Conservation (phyloP, 2,113 vertebrate genomes). For the Apistogramma diplotaenia region DNA sequence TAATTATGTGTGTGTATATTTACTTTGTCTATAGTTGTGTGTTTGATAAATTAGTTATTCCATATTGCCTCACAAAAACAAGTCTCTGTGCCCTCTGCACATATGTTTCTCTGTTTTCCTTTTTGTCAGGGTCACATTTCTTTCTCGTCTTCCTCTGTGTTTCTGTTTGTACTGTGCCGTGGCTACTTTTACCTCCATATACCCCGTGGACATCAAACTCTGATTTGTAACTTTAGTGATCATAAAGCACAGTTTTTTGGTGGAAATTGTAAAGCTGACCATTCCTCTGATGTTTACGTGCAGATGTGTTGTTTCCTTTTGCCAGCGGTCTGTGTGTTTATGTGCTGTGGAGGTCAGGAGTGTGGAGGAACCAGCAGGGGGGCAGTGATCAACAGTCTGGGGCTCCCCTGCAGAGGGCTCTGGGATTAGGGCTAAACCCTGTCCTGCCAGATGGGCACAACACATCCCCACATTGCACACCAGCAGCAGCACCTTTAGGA, state of each 20-base stretch:
- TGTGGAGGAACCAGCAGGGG: slow-evolving; percentile 68
- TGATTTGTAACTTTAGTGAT: slow-evolving; percentile 6
- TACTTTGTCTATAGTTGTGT: slow-evolving; percentile 63
- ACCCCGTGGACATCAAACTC: slow-evolving; percentile 1
- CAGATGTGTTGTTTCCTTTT: slow-evolving; percentile 39
- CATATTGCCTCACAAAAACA: slow-evolving; percentile 55
- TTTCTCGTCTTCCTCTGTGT: slow-evolving; percentile 28
- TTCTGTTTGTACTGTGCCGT: slow-evolving; percentile 22
- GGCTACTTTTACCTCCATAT: slow-evolving; percentile 9
- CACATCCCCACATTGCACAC: slow-evolving; percentile 77
- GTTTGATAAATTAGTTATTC: slow-evolving; percentile 70
- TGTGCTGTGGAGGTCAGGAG: slow-evolving; percentile 81
- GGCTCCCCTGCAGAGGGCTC: slow-evolving; percentile 89
- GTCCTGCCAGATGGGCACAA: slow-evolving; percentile 93
- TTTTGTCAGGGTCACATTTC: slow-evolving; percentile 37
- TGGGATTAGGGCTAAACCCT: slow-evolving; percentile 95
- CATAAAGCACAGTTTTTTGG: too few species aligned
- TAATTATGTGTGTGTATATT: slow-evolving; percentile 79
- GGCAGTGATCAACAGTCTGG: slow-evolving; percentile 90
- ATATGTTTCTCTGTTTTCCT: slow-evolving; percentile 18
- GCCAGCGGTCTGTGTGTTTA: slow-evolving; percentile 43
- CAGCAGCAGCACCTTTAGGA: slow-evolving; percentile 47
- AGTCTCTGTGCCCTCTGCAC: slow-evolving; percentile 36
- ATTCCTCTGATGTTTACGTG: neutral
- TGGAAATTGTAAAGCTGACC: neutral